These are phyloP conservation scores for Pampus argenteus DNA, from an alignment of 2,797 vertebrate genomes.

Conservation along the genomic window DNA sequence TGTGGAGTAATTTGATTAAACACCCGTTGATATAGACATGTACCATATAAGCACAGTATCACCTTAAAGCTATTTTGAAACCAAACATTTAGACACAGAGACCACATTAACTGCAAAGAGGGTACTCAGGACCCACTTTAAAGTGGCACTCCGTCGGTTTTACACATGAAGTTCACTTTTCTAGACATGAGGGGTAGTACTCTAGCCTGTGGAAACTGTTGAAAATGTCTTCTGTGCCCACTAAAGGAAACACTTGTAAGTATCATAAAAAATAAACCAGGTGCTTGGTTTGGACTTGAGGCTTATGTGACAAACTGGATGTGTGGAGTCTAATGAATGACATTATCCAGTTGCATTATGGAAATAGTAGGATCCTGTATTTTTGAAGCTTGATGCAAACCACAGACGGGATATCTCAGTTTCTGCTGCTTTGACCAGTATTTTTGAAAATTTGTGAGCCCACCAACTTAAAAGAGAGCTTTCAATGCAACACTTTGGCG, in stretches of 20 bases:
- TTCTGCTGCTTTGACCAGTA: background rate
- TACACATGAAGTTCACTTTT: background rate
- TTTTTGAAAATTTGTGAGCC: background rate
- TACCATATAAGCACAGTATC: background rate
- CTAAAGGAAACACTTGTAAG: background rate
- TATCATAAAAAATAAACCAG: background rate
- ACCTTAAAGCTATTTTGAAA: constrained; percentile 7
- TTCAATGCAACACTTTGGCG: background rate
- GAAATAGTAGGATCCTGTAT: background rate
- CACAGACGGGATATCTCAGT: background rate
- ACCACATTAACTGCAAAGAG: background rate
- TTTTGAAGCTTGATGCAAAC: background rate
- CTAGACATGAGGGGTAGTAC: too few species aligned
- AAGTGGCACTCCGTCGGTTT: background rate
- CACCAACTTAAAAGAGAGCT: background rate
- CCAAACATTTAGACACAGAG: background rate
- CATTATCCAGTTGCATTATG: background rate
- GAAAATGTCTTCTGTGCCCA: background rate
- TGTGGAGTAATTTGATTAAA: background rate
- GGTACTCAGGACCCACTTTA: background rate
- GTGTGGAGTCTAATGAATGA: background rate
- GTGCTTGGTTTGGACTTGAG: background rate
- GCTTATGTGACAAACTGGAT: background rate
- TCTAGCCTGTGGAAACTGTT: background rate
- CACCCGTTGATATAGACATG: background rate